Conservation (phyloP, 2,113 vertebrate genomes). For the Columba janthina region DNA sequence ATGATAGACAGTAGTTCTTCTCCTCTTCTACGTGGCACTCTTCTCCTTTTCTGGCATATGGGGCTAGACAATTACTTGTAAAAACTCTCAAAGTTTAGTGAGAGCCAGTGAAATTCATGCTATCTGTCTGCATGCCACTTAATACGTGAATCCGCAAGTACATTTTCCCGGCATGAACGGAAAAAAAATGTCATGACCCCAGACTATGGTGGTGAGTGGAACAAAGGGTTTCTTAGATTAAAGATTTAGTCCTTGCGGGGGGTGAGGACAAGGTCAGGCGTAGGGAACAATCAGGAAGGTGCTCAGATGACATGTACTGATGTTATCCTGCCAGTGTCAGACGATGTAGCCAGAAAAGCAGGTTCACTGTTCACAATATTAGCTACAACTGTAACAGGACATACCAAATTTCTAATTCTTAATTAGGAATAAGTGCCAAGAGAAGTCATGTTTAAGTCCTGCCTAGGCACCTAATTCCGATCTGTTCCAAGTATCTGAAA, state of each 20-base stretch:
- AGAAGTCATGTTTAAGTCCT: background rate
- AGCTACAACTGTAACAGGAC: background rate
- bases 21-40: background rate
- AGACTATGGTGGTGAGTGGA: background rate
- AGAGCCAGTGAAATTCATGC: background rate
- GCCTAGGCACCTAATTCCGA: background rate
- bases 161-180: background rate
- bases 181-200: background rate
- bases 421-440: background rate
- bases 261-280: background rate
- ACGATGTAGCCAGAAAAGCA: background rate
- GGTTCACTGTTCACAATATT: background rate
- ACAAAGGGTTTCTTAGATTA: slow-evolving; percentile 1
- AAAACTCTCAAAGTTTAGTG: background rate
- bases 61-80: background rate
- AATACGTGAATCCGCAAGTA: background rate
- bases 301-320: background rate
- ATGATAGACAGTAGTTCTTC: background rate
- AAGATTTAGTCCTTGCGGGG: background rate
- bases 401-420: background rate
- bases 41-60: background rate
- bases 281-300: background rate
- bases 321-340: background rate
- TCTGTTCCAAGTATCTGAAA: background rate
- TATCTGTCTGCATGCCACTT: background rate